These are phyloP conservation scores for Ostrea denselamellosa DNA, from an alignment of 1,140 invertebrate genomes.

Conservation along the genomic window DNA sequence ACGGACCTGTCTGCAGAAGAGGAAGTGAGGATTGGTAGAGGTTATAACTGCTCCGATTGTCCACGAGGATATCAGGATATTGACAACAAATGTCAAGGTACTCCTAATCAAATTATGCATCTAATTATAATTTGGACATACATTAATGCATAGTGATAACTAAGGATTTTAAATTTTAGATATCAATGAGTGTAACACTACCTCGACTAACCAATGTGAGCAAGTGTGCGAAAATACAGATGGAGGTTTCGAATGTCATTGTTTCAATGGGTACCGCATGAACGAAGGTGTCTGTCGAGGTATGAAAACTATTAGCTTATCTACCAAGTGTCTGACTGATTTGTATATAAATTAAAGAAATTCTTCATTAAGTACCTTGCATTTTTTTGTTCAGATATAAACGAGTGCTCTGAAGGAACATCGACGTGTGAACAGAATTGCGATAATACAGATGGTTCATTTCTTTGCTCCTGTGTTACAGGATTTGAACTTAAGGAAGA, in stretches of 20 bases:
- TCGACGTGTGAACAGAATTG: neutral
- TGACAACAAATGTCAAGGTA: neutral
- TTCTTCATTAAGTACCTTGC: neutral
- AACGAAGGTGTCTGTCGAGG: neutral
- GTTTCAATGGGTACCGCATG: neutral
- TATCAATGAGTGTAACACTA: neutral
- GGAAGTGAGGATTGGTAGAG: neutral
- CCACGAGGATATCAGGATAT: neutral
- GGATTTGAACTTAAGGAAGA: neutral
- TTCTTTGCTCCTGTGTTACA: neutral
- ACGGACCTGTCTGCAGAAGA: constrained; percentile 37
- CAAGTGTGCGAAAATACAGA: neutral
- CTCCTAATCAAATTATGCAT: neutral
- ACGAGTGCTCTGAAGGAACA: neutral
- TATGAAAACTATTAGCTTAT: neutral
- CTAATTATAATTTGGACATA: neutral
- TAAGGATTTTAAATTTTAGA: neutral
- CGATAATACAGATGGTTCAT: neutral
- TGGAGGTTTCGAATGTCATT: neutral
- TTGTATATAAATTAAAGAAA: neutral
- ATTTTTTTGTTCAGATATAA: neutral
- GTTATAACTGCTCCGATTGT: neutral
- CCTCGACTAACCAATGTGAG: neutral
- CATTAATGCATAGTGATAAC: neutral
- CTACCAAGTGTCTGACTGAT: neutral